phyloP scores from a whole-genome alignment of 2,797 vertebrate species.

The Parauchenoglanis punctatus region DNA sequence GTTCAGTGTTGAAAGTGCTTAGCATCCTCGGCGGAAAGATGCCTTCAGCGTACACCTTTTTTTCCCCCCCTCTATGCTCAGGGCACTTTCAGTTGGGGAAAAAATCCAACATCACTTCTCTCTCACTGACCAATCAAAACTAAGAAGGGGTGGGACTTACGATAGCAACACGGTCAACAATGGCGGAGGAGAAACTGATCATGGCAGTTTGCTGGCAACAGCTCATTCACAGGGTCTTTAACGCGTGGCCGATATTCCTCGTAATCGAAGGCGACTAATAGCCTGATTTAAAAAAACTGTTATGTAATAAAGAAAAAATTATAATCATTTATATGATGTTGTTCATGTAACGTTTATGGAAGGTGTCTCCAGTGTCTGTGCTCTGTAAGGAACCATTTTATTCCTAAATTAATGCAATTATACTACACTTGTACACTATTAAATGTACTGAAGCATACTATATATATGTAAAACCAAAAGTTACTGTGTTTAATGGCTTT shows the following conservation, averaged over 20 bases:
- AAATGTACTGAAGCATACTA: neutral
- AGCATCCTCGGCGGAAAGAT: no score
- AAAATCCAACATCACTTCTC: no score
- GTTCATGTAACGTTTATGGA: neutral
- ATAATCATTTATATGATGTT: neutral
- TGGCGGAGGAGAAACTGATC: no score
- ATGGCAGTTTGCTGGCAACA: neutral
- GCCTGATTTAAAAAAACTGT: neutral
- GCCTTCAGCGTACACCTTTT: no score
- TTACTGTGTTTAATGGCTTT: neutral
- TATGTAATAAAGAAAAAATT: neutral
- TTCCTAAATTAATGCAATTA: neutral
- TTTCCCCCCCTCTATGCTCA: no score
- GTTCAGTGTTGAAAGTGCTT: no score
- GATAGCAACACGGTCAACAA: no score
- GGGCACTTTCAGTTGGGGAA: no score
- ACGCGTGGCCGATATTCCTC: neutral
- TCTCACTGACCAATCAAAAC: no score
- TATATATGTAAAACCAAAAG: neutral
- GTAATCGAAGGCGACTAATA: neutral
- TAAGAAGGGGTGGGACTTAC: no score
- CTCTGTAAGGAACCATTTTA: neutral
- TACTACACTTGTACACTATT: neutral
- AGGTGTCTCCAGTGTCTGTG: neutral
- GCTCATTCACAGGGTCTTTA: neutral